Evolutionary conservation across 2,797 vertebrate species (phyloP).

Genomic region (Chaenodraco wilsoni): DNA sequence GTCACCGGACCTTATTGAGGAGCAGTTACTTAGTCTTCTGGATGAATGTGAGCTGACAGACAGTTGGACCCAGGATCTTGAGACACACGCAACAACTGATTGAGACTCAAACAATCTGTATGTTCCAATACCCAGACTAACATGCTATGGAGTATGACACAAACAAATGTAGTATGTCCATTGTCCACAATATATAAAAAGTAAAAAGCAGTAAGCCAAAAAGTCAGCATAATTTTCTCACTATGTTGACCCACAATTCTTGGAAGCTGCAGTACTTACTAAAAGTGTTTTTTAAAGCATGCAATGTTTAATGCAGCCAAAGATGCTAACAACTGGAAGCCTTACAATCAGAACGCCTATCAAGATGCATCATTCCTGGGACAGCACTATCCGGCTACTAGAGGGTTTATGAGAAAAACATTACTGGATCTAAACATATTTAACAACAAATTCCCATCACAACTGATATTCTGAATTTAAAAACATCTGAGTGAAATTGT

Average conservation of each 20-base stretch:
- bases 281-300: too few relatives aligned
- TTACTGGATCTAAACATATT: neutral
- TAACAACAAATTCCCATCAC: neutral
- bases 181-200: too few relatives aligned
- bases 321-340: constrained; percentile 62
- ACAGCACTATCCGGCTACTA: neutral
- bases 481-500: neutral
- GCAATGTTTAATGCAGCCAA: neutral
- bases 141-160: too few relatives aligned
- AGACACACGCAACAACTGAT: constrained; percentile 46
- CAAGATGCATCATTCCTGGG: constrained; percentile 1
- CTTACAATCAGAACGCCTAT: constrained; percentile 30
- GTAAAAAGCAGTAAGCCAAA: too few relatives aligned
- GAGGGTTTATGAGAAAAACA: neutral
- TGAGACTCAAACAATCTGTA: neutral
- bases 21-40: constrained; percentile 87
- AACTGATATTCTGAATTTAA: neutral
- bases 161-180: too few relatives aligned
- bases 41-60: constrained; percentile 82
- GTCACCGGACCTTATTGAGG: constrained; percentile 78
- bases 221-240: too few relatives aligned
- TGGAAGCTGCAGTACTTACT: too few relatives aligned
- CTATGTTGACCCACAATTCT: too few relatives aligned
- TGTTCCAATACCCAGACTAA: too few relatives aligned
- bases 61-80: constrained; percentile 63